A percentile compares a stretch with the other conserved stretches of the same genome.
Evolutionary conservation across 2,113 vertebrate genomes (phyloP).

Genomic region (Tringa solitaria): DNA sequence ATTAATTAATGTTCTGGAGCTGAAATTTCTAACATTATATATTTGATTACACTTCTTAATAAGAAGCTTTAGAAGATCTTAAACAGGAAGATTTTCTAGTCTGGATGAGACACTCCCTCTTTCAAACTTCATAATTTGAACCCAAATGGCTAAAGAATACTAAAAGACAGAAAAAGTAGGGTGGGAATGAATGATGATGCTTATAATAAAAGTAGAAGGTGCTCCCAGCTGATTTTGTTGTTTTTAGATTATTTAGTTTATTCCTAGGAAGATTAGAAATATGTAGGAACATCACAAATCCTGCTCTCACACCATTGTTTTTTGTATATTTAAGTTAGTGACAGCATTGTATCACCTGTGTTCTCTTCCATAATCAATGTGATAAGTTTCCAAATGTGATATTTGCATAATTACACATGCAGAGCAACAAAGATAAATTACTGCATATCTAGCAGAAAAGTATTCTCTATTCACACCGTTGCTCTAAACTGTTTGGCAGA

Average conservation of each 20-base stretch:
- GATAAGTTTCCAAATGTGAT: conserved; percentile 2
- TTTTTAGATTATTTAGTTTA: background rate
- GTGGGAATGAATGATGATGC: background rate
- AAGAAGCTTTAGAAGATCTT: background rate
- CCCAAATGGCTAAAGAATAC: background rate
- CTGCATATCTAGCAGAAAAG: background rate
- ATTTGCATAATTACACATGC: background rate
- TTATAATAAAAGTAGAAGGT: background rate
- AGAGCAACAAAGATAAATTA: conserved; percentile 15
- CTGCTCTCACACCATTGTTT: background rate
- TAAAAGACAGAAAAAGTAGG: background rate
- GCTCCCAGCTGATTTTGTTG: background rate
- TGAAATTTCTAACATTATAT: background rate
- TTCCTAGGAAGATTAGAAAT: background rate
- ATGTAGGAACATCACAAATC: background rate
- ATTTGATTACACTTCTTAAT: background rate
- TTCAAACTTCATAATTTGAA: background rate
- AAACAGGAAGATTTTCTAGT: background rate
- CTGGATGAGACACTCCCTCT: background rate
- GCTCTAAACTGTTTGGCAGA: conserved; percentile 12
- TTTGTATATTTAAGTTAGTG: background rate
- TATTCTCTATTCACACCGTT: background rate
- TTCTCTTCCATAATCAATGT: background rate
- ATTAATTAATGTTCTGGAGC: background rate
- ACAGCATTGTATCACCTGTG: background rate